Evolutionary conservation across 2,888 invertebrate species (phyloP), one percentile per base, ranked within the genome.

Genomic region (Euzetes globulus): DNA sequence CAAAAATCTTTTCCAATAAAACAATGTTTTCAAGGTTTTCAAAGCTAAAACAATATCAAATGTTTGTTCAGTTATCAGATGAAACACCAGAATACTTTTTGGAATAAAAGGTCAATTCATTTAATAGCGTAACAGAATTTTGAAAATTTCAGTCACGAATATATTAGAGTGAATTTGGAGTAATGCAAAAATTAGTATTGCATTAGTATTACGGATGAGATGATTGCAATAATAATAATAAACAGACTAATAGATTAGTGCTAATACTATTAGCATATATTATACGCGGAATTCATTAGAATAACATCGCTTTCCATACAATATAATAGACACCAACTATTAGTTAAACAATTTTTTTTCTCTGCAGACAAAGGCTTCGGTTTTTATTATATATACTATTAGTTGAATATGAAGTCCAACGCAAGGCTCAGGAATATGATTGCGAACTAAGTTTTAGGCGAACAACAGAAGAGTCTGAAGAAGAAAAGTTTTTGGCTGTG

Each of bases 201-300:
- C 22, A 70, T 70, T 70, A 45, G 45, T 27, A 27, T 58, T 22
- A 58, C 27, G 25, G 70, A 70, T 70, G 70, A 70, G 19, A n/a
- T 65, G 63, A 37, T 65, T 11, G 37, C 37, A 17, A 65, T 65
- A 37, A 65, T 65, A 65, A 65, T 41, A 70, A 70, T 70, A 70
- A 70, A 70, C 70, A 70, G 70, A 70, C 70, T 70, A 70, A 70
- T 70, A 70, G 63, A 70, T 41, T 25, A 47, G 27, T 13, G 25
- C 15, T 70, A 70, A 70, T 70, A 70, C 25, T 70, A 70, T 70
- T 70, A 70, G 47, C 70, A 70, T 70, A 70, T 70, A 70, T 70
- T 70, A 70, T 25, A 65, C 37, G n/a, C 33, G n/a, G 19, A 65
- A 47, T 70, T 70, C 45, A 70, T 70, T 45, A 70, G 45, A 47